A percentile compares a stretch with the other conserved stretches of the same genome.
These are phyloP conservation scores for Neoascia interrupta DNA, from an alignment of 2,888 invertebrate genomes.

Conservation along the genomic window DNA sequence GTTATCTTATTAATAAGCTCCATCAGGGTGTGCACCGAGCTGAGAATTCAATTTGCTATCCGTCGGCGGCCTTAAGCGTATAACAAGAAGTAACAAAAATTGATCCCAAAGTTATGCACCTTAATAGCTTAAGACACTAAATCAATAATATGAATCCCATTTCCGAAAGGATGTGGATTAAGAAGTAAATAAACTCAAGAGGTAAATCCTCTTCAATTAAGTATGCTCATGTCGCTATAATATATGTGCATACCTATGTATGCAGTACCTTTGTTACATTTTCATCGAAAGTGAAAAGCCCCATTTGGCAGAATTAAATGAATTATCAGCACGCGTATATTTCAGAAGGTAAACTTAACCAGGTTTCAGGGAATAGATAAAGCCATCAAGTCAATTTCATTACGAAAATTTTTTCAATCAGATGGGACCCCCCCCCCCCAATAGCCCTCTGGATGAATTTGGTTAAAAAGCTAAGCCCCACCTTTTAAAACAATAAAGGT, in stretches of 20 bases:
- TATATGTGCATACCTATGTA: too few relatives aligned
- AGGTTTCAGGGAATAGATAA: too few relatives aligned
- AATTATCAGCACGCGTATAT: too few relatives aligned
- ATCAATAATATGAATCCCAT: slow-evolving; percentile 60
- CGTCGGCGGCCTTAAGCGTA: slow-evolving; percentile 8
- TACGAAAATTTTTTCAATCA: slow-evolving; percentile 9
- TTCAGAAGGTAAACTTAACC: too few relatives aligned
- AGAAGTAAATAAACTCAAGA: slow-evolving; percentile 20
- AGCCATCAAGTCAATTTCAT: too few relatives aligned
- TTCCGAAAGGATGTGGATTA: slow-evolving; percentile 29
- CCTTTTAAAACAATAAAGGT: too few relatives aligned
- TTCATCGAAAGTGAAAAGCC: too few relatives aligned
- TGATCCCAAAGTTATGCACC: slow-evolving; percentile 51
- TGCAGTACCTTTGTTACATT: too few relatives aligned
- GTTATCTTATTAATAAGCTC: slow-evolving; percentile 10
- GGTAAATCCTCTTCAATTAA: slow-evolving; percentile 3
- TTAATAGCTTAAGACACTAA: slow-evolving; percentile 54
- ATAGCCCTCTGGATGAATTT: too few relatives aligned
- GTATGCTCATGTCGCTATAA: not conserved
- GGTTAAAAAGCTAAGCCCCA: too few relatives aligned
- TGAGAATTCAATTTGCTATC: slow-evolving; percentile 54
- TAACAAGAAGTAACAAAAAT: slow-evolving; percentile 25
- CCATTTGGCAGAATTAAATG: too few relatives aligned
- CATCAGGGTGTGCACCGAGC: slow-evolving; percentile 1
- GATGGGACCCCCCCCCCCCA: not conserved